Conservation (phyloP, 2,113 vertebrate genomes). For the Chiloscyllium plagiosum region DNA sequence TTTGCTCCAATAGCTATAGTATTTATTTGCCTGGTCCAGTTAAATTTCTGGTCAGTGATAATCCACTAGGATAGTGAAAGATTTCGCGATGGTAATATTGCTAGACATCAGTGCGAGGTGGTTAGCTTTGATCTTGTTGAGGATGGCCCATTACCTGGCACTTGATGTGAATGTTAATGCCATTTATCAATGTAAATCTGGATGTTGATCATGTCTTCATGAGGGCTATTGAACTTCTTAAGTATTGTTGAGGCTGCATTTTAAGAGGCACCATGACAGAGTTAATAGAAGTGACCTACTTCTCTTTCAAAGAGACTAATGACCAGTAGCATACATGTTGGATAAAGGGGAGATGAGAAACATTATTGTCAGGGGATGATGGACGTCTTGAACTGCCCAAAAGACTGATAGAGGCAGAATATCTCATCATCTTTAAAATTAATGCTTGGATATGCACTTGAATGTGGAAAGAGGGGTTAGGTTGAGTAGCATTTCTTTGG, state of each 20-base stretch:
- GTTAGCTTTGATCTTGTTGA: neutral
- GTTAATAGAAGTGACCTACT: neutral
- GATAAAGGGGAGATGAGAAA: neutral
- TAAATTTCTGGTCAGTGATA: neutral
- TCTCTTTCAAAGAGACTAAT: neutral
- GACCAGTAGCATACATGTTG: neutral
- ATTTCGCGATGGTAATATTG: neutral
- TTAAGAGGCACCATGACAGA: neutral
- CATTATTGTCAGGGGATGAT: neutral
- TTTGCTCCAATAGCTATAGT: neutral
- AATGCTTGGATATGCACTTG: no score
- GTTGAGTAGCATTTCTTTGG: neutral
- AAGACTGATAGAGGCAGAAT: no score
- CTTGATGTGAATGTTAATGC: neutral
- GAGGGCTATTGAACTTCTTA: no score
- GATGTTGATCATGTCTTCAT: neutral
- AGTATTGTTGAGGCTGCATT: neutral
- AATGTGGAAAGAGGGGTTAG: no score
- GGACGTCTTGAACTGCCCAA: no score
- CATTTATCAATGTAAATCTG: neutral
- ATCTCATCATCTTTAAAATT: no score
- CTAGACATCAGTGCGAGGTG: neutral
- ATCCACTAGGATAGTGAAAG: neutral
- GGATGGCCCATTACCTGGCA: neutral
- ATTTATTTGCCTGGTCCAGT: neutral